Base-by-base conservation (phyloP, 2,888 invertebrate species). In the Platerodrilus igneus region DNA sequence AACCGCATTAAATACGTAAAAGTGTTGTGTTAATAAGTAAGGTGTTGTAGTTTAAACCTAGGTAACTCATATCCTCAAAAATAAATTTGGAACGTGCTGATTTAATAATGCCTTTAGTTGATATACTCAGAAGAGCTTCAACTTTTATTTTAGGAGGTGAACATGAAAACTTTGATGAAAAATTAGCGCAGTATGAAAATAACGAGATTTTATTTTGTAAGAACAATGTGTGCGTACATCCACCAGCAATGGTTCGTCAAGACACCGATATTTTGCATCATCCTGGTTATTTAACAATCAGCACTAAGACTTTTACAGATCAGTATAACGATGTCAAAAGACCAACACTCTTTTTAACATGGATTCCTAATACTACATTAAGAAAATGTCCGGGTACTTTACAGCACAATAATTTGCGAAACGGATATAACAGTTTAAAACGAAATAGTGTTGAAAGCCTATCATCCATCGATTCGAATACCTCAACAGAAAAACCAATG, bases 211-310 rank as follows among this genome's bases (percentile, higher is more conserved):
- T 89, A 31, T 89, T 87, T 67, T 88, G 89, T 69, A 96, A 95
- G 72, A 96, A 96, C 67, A 95, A 96, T 69, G 93, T 96, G 19
- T 96, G 95, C 67, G 94, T 96, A 27, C 95, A 96, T 73, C 93
- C 94, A 4, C 90, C 92, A 29, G 85, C 87, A 0, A 76, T 86
- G 45, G 78, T 87, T 33, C 77, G 90, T 30, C 85, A 86, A 55
- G 86, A 86, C 56, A 78, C 84, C 35, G 91, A 92, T 52, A 79
- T 87, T 17, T 75, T 89, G 1, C 95, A 95, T 61, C 87, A 91
- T 68, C 94, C 94, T 2, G 95, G 85, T 0, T 96, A 96, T 64
- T 73, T 96, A 53, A 90, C 91, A 1, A 82, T 95, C 26, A 85
- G 86, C 9, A 87, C 87, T 11, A 86, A 85, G 68, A 79, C 81